Percentiles rank a stretch among this genome's conserved stretches.
Evolutionary conservation across 2,888 invertebrate species (phyloP).

Genomic region (Drosophila affinis): DNA sequence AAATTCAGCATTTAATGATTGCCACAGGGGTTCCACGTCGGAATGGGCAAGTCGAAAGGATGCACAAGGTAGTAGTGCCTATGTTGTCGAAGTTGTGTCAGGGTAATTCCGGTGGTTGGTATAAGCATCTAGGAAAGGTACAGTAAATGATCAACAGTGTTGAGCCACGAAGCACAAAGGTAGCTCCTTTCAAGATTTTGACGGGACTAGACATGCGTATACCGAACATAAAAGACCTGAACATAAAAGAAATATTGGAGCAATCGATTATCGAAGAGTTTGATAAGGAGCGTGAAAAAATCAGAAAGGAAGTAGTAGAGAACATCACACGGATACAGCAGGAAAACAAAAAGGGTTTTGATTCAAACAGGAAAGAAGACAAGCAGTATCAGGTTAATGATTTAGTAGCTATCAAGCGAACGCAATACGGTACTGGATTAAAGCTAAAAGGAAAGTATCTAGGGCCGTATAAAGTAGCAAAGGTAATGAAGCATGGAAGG

Average conservation of each 20-base stretch:
- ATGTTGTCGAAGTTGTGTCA: constrained; percentile 5
- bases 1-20: constrained; percentile 21
- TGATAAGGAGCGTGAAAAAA: too few species aligned
- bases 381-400: constrained; percentile 15
- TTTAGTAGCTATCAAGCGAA: constrained; percentile 26
- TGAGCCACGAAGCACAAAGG: not conserved
- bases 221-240: not conserved
- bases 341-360: not conserved
- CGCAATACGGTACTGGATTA: constrained; percentile 7
- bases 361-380: constrained; percentile 17
- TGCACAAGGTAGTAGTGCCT: constrained; percentile 21
- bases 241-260: not conserved
- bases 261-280: too few species aligned
- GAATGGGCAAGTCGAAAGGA: constrained; percentile 16
- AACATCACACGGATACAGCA: not conserved
- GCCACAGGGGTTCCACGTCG: constrained; percentile 13
- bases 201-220: not conserved
- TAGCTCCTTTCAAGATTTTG: not conserved
- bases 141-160: constrained; percentile 16
- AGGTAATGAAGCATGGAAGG: constrained; percentile 17
- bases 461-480: constrained; percentile 25
- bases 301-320: too few species aligned
- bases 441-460: constrained; percentile 34
- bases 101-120: constrained; percentile 5
- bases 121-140: constrained; percentile 5